These are phyloP conservation scores for Drosophila siamana DNA, from an alignment of 2,888 invertebrate genomes.

Conservation along the genomic window DNA sequence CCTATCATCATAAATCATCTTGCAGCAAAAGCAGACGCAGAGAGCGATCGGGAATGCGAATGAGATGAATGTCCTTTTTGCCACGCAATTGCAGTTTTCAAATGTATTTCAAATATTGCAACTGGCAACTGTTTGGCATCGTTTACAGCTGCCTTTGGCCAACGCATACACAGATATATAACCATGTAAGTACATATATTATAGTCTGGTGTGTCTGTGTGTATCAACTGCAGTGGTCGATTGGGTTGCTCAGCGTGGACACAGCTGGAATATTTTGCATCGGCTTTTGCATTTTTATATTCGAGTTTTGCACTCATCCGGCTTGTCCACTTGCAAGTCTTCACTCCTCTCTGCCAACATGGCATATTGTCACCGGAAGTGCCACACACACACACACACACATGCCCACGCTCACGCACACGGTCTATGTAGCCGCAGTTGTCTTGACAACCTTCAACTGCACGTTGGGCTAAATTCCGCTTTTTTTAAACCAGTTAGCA, in stretches of 20 bases:
- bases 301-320: conserved; percentile 61
- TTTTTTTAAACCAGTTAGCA: too few species aligned
- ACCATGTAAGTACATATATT: too few species aligned
- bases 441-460: conserved; percentile 66
- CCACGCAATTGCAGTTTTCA: conserved; percentile 70
- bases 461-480: background rate
- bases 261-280: conserved; percentile 40
- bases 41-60: conserved; percentile 36
- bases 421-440: conserved; percentile 49
- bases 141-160: conserved; percentile 23
- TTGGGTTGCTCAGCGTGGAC: background rate
- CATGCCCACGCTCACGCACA: conserved; percentile 19
- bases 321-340: conserved; percentile 65
- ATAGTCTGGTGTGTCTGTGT: conserved; percentile 5
- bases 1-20: conserved; percentile 81
- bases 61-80: conserved; percentile 58
- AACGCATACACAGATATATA: conserved; percentile 22
- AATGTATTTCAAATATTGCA: conserved; percentile 70
- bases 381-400: conserved; percentile 45
- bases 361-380: conserved; percentile 81
- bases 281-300: conserved; percentile 45
- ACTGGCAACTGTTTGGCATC: conserved; percentile 64
- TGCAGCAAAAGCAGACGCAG: conserved; percentile 22
- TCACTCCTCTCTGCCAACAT: conserved; percentile 67
- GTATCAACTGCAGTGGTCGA: conserved; percentile 13